Evolutionary conservation across 1,140 invertebrate species (phyloP).

Genomic region (Drosophila fuyamai): DNA sequence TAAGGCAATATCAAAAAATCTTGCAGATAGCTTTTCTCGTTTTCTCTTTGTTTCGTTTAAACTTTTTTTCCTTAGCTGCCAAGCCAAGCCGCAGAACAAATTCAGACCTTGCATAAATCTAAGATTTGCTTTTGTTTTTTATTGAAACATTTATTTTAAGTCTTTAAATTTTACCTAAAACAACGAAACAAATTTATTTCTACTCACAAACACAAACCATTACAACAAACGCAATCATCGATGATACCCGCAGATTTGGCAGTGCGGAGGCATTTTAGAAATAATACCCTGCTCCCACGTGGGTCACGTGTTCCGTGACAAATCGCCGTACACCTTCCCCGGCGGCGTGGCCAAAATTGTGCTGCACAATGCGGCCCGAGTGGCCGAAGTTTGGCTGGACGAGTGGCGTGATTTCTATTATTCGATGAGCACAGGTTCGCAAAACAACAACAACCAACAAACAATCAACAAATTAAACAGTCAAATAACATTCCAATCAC

Average conservation of each 20-base stretch:
- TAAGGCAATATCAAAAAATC: slow-evolving; percentile 86
- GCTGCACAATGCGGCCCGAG: slow-evolving; percentile 97
- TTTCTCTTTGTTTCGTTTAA: slow-evolving; percentile 46
- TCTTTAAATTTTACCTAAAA: slow-evolving; percentile 25
- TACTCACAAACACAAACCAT: slow-evolving; percentile 57
- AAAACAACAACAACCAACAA: slow-evolving; percentile 39
- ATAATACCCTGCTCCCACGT: slow-evolving; percentile 98
- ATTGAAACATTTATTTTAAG: slow-evolving; percentile 40
- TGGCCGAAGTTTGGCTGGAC: slow-evolving; percentile 99
- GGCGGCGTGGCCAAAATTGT: slow-evolving; percentile 98
- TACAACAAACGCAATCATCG: slow-evolving; percentile 40
- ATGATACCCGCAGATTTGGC: slow-evolving; percentile 93
- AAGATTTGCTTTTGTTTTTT: slow-evolving; percentile 17
- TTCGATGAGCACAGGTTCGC: slow-evolving; percentile 98
- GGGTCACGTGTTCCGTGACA: slow-evolving; percentile 99
- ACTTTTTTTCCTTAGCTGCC: slow-evolving; percentile 47
- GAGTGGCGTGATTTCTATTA: slow-evolving; percentile 99
- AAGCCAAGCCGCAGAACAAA: slow-evolving; percentile 69
- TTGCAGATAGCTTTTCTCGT: slow-evolving; percentile 14
- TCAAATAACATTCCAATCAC: slow-evolving; percentile 52
- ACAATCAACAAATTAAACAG: slow-evolving; percentile 41
- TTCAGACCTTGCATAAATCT: slow-evolving; percentile 31
- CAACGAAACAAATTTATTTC: slow-evolving; percentile 34
- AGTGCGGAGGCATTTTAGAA: slow-evolving; percentile 97
- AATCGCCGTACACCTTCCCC: slow-evolving; percentile 99